Evolutionary conservation across 2,888 invertebrate species (phyloP).

Genomic region (Eupelmus urozonus): DNA sequence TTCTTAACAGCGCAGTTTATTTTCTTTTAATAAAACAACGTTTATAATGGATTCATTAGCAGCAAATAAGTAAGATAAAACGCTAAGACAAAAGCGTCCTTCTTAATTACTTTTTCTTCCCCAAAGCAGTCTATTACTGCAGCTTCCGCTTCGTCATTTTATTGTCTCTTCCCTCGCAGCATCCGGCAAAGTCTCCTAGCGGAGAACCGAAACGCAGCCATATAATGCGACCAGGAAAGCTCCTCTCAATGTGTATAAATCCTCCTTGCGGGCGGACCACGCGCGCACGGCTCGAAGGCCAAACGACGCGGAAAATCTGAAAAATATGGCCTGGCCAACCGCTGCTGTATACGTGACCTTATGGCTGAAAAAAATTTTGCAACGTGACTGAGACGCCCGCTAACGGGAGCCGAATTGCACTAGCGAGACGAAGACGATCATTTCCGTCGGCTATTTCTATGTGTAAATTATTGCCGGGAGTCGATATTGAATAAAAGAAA

Average conservation of each 20-base stretch:
- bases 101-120: too few relatives aligned
- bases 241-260: conserved; percentile 36
- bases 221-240: too few relatives aligned
- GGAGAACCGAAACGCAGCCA: background rate
- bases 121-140: too few relatives aligned
- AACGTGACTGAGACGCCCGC: conserved; percentile 19
- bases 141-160: conserved; percentile 15
- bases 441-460: background rate
- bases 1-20: too few relatives aligned
- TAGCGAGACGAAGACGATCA: background rate
- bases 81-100: too few relatives aligned
- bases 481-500: background rate
- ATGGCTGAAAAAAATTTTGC: background rate
- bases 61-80: too few relatives aligned
- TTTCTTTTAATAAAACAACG: too few relatives aligned
- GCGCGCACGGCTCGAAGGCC: conserved; percentile 55
- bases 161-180: conserved; percentile 3
- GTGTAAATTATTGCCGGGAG: conserved; percentile 4
- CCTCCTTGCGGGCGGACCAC: conserved; percentile 33
- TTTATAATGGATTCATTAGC: too few relatives aligned
- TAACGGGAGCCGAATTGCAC: conserved; percentile 27
- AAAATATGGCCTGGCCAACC: conserved; percentile 58
- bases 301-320: conserved; percentile 61
- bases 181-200: background rate
- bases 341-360: background rate